phyloP scores from a whole-genome alignment of 2,113 vertebrate genomes.

The Pleuronectes platessa region DNA sequence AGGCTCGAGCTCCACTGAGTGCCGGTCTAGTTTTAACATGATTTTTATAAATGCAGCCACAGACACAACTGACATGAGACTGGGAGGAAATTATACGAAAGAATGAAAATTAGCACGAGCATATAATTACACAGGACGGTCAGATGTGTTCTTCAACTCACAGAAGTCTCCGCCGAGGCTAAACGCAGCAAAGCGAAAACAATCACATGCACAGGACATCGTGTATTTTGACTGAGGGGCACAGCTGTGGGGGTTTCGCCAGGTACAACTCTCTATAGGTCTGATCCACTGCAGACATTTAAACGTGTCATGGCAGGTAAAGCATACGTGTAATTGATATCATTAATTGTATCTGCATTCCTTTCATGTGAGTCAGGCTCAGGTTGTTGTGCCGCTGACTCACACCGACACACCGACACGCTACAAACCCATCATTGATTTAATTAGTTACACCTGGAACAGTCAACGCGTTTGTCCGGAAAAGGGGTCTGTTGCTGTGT shows the following conservation, averaged over 20 bases:
- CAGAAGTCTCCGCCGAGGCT: background rate
- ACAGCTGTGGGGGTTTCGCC: background rate
- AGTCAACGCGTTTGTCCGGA: background rate
- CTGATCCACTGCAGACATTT: background rate
- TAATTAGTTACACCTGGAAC: background rate
- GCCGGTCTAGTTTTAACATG: background rate
- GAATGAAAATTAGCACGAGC: background rate
- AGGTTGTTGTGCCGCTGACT: background rate
- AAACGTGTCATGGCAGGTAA: conserved; percentile 31
- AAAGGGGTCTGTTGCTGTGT: background rate
- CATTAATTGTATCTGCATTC: conserved; percentile 35
- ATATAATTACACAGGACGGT: background rate
- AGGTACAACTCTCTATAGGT: background rate
- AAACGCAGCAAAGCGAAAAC: background rate
- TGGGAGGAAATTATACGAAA: background rate
- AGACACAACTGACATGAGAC: background rate
- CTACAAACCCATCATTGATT: background rate
- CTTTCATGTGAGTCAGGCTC: conserved; percentile 27
- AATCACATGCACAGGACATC: too few relatives aligned
- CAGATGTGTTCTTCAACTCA: background rate
- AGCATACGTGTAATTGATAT: conserved; percentile 25
- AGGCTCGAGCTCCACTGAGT: background rate
- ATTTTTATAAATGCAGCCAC: background rate
- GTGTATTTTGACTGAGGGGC: background rate
- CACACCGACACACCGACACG: too few relatives aligned